These are phyloP conservation scores for Crypturellus tataupa DNA, from an alignment of 2,797 vertebrate species.

Conservation along the genomic window DNA sequence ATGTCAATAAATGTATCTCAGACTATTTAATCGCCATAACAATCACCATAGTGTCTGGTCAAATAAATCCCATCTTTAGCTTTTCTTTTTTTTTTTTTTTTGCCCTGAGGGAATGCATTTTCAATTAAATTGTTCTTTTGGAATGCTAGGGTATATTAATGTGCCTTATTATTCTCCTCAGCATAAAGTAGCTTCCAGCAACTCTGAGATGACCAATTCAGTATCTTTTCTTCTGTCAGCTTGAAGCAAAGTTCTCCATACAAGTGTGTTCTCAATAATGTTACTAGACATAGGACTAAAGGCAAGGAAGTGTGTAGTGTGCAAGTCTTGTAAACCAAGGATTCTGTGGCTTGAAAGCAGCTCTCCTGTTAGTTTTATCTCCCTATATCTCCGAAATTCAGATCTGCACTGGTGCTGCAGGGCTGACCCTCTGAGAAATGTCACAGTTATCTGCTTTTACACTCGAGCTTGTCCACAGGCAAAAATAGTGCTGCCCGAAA, in stretches of 20 bases:
- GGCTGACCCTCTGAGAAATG: conserved; percentile 33
- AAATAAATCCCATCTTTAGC: conserved; percentile 40
- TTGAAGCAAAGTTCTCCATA: not conserved
- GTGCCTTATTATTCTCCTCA: not conserved
- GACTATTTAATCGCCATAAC: not conserved
- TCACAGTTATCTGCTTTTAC: conserved; percentile 21
- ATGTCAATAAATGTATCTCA: conserved; percentile 12
- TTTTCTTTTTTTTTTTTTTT: not conserved
- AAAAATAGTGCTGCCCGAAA: not conserved
- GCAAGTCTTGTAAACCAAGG: not conserved
- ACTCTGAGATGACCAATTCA: not conserved
- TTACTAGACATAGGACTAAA: not conserved
- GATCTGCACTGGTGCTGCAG: not conserved
- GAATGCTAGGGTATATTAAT: not conserved
- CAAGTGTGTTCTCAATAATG: not conserved
- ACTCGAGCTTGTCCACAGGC: not conserved
- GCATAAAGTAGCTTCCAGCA: conserved; percentile 17
- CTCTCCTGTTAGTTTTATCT: not conserved
- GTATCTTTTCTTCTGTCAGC: not conserved
- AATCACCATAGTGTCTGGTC: conserved; percentile 11
- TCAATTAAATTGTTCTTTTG: conserved; percentile 13
- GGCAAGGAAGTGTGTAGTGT: not conserved
- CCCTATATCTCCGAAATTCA: not conserved
- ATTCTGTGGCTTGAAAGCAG: not conserved
- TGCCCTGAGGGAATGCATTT: not conserved